Evolutionary conservation across 2,113 vertebrate genomes (phyloP), one percentile per base, ranked within the genome.

Genomic region (Serilophus lunatus): DNA sequence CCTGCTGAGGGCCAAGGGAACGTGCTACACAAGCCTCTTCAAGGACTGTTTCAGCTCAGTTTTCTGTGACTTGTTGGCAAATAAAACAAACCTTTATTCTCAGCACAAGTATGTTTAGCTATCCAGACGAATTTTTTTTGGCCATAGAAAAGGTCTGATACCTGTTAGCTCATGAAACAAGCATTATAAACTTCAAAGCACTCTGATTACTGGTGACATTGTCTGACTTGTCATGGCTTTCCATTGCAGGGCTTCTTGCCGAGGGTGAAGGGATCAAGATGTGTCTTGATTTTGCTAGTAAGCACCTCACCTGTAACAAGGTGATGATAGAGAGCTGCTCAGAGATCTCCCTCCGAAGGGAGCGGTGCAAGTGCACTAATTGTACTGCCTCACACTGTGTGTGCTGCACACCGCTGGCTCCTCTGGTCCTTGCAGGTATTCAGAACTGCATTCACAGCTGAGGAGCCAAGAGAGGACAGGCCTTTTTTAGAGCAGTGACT

Each of bases 211-310:
- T 91, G 26, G 13, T 35, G 42, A 15, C 22, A 33, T 28, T 85
- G 33, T 81, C 60, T 86, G 47, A 68, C 45, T 36, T 59, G 9
- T 68, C 28, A 31, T 25, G 50, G 47, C 22, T 88, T 63, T n/a
- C 17, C 44, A 54, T 19, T 4, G 1, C 28, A 77, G 22, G 31
- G 33, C 28, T 18, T 76, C 25, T 38, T 60, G 9, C 24, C 82
- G 56, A 57, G 36, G 31, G 15, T 3, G 12, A 40, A n/a, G 64
- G 28, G 19, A 49, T 17, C 0, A 47, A 47, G 19, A 0, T 3
- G 0, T 29, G 42, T 51, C 42, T 61, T 76, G 45, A 18, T 86
- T 65, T 64, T 90, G 20, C 38, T 70, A 28, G 42, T n/a, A 36
- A 61, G 17, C 28, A 51, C 54, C 42, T 88, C 33, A 15, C 13